Base-by-base conservation (phyloP, 2,888 invertebrate genomes). In the Andrena bucephala region DNA sequence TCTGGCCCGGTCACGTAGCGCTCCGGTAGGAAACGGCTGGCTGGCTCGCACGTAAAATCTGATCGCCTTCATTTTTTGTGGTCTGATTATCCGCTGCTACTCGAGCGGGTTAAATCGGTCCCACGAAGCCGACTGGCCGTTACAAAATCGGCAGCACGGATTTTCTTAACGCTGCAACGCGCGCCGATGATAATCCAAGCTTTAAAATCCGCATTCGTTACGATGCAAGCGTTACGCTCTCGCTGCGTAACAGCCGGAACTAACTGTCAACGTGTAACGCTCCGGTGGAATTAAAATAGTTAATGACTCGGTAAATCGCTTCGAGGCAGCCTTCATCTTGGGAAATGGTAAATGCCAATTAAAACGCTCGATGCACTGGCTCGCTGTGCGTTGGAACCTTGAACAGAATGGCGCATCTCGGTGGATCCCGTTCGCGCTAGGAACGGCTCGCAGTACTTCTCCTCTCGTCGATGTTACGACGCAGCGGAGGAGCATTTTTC, bases 11-110 rank as follows among this genome's bases (percentile, higher is more conserved):
- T 66, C 67, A 70, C 60, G 27, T 27, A 24, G n/a, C 65, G 54
- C 68, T 59, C 60, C 4, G 52, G 72, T 52, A 63, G 62, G 73
- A 54, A 85, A 85, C 69, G 48, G n/a, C 16, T 73, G 31, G 29
- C 16, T 59, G 50, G 27, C n/a, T 74, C 69, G 69, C 59, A 0
- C 50, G 69, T 69, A 60, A 48, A 69, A 67, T 79, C 70, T 16
- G 20, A 77, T 72, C 78, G 31, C 13, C 8, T 66, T 60, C 3
- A n/a, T 31, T 69, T 69, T 50, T 27, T 8, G 42, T 63, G 71
- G 42, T 60, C 80, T 57, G 77, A 72, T 77, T 72, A 48, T 59
- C 13, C 48, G 31, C 7, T n/a, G 66, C 50, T 63, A 48, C 48
- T 52, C 3, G 42, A 13, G 6, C 29, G 20, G 62, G 60, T 78